Evolutionary conservation across 2,113 vertebrate species (phyloP).

Genomic region (Hippocampus barbouri): DNA sequence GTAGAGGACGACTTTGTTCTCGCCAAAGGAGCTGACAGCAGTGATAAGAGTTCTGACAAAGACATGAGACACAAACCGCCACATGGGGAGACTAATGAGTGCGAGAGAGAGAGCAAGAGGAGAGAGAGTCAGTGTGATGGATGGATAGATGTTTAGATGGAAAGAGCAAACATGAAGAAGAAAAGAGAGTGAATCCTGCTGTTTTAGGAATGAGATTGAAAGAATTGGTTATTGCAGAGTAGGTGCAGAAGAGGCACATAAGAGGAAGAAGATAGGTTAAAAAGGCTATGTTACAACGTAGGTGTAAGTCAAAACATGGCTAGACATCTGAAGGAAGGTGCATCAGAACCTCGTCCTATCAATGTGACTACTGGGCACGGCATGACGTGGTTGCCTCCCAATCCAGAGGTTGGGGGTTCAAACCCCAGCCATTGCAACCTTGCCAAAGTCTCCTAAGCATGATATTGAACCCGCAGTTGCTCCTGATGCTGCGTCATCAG

Average conservation of each 20-base stretch:
- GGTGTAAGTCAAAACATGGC: slow-evolving; percentile 9
- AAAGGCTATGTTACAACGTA: not conserved
- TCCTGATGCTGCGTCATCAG: too few species aligned
- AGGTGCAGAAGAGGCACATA: slow-evolving; percentile 13
- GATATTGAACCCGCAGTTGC: too few species aligned
- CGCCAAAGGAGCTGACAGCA: slow-evolving; percentile 69
- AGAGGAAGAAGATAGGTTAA: slow-evolving; percentile 28
- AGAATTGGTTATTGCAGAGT: slow-evolving; percentile 39
- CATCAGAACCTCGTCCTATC: slow-evolving; percentile 14
- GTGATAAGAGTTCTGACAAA: slow-evolving; percentile 76
- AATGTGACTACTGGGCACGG: not conserved
- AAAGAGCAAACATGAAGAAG: slow-evolving; percentile 38
- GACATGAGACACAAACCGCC: slow-evolving; percentile 68
- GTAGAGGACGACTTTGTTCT: slow-evolving; percentile 75
- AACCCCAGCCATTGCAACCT: too few species aligned
- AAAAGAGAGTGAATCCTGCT: slow-evolving; percentile 15
- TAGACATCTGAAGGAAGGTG: slow-evolving; percentile 40
- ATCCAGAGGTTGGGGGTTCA: too few species aligned
- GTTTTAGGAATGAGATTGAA: slow-evolving; percentile 29
- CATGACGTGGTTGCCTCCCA: too few species aligned
- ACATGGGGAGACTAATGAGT: slow-evolving; percentile 69
- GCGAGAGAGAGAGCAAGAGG: slow-evolving; percentile 31
- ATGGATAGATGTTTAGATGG: slow-evolving; percentile 43
- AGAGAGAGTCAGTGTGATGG: slow-evolving; percentile 22
- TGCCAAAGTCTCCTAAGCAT: too few species aligned